These are phyloP conservation scores for Labrus mixtus DNA, from an alignment of 2,113 vertebrate species.

Conservation along the genomic window DNA sequence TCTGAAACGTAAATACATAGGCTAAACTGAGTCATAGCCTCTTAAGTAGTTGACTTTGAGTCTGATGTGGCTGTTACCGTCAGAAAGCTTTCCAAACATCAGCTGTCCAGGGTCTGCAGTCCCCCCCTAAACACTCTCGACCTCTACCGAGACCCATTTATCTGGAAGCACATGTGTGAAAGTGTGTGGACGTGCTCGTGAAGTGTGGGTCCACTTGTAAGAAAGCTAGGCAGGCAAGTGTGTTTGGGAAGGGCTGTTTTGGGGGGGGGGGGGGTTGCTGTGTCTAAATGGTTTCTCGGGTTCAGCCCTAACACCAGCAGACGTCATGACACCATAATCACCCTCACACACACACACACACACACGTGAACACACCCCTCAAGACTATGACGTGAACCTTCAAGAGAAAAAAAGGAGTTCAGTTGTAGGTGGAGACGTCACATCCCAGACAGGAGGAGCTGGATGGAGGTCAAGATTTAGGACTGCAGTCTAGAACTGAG, in stretches of 20 bases:
- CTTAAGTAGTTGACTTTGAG: conserved; percentile 26
- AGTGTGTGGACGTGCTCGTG: conserved; percentile 26
- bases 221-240: conserved; percentile 10
- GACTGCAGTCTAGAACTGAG: background rate
- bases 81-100: conserved; percentile 54
- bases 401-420: conserved; percentile 31
- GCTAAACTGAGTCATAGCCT: conserved; percentile 22
- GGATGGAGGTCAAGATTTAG: conserved; percentile 5
- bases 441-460: conserved; percentile 1
- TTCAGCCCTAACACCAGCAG: conserved; percentile 60
- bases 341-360: conserved; percentile 14
- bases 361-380: conserved; percentile 8
- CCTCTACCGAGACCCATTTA: conserved; percentile 49
- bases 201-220: conserved; percentile 29
- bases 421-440: conserved; percentile 5
- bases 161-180: conserved; percentile 44
- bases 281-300: conserved; percentile 35
- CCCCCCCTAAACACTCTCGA: conserved; percentile 26
- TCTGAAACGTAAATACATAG: conserved; percentile 29
- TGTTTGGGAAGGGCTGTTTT: conserved; percentile 21
- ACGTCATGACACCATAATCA: conserved; percentile 65
- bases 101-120: conserved; percentile 37
- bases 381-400: conserved; percentile 32
- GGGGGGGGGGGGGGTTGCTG: conserved; percentile 13
- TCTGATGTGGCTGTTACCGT: conserved; percentile 28